Base-by-base conservation (phyloP, 2,888 invertebrate genomes). In the Parnassius glacialis region DNA sequence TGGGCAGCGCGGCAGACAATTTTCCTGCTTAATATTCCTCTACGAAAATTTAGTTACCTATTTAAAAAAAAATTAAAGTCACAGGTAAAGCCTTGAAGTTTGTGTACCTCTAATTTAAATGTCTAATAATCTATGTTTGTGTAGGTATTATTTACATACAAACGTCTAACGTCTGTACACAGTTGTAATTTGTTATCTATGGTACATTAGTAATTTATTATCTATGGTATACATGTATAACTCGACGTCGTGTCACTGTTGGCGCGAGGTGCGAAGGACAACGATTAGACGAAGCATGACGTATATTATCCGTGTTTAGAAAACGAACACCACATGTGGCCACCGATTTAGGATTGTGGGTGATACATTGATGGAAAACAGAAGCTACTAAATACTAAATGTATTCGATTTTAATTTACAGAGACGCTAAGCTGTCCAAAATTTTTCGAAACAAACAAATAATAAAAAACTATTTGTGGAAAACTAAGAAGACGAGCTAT, bases 221-320 rank as follows among this genome's bases (percentile, higher is more conserved):
- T 54, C 62, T 54, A 16, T 53, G 11, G 34, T 43, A 9, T 42
- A 58, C 53, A 58, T 53, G 53, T 45, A 25, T 16, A 11, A 57
- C 25, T 47, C 50, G 59, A 13, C 59, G 63, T 59, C 54, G 54
- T 50, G 62, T 62, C 62, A 53, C 54, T 62, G 54, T 54, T 41
- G 54, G 43, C 54, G 53, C 54, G 54, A 67, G 61, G 68, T 68
- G 70, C 64, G 69, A 70, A 69, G 69, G 70, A 67, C 69, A 62
- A 61, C 62, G 66, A 67, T 68, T 67, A 68, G 57, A 61, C 20
- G 48, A 58, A 53, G 47, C 59, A 54, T 59, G 52, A 59, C 55
- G 58, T 58, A 62, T 52, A 25, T 47, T 61, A 45, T 52, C 53
- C 51, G 47, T 62, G 54, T 59, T 59, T 54, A 61, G 48, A 56